phyloP scores from a whole-genome alignment of 2,113 vertebrate species.

The Apaloderma vittatum region DNA sequence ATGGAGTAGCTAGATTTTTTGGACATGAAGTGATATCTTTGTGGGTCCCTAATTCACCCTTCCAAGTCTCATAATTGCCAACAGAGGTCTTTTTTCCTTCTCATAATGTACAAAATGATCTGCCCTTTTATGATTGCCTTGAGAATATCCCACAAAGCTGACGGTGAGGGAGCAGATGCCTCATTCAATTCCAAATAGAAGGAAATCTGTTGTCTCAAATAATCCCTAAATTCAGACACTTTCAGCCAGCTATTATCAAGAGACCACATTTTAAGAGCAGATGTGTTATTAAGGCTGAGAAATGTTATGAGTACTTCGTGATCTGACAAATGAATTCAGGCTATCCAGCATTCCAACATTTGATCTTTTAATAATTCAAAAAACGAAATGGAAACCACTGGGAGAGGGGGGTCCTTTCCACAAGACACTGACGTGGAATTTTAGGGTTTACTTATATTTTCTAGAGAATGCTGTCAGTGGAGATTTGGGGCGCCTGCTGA shows the following conservation, averaged over 20 bases:
- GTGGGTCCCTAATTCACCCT: conserved; percentile 69
- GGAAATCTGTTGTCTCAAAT: conserved; percentile 89
- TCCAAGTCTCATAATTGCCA: conserved; percentile 75
- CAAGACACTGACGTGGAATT: conserved; percentile 22
- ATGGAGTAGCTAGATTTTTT: conserved; percentile 42
- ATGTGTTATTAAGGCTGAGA: conserved; percentile 89
- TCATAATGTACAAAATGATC: conserved; percentile 81
- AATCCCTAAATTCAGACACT: conserved; percentile 89
- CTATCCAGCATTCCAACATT: conserved; percentile 82
- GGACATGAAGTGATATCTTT: conserved; percentile 59
- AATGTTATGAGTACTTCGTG: conserved; percentile 88
- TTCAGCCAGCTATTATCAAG: conserved; percentile 88
- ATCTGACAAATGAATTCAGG: conserved; percentile 87
- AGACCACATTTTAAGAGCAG: conserved; percentile 89
- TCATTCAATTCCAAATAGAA: conserved; percentile 87
- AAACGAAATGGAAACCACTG: conserved; percentile 71
- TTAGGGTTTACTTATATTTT: background rate
- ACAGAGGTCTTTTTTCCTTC: conserved; percentile 78
- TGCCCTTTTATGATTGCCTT: conserved; percentile 86
- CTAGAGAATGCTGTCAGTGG: background rate
- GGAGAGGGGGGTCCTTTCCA: background rate
- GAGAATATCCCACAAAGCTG: conserved; percentile 84
- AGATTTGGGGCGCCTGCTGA: background rate
- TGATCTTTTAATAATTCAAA: conserved; percentile 80
- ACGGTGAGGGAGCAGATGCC: conserved; percentile 84